Evolutionary conservation across 2,113 vertebrate genomes (phyloP).

Genomic region (Todiramphus chloris): DNA sequence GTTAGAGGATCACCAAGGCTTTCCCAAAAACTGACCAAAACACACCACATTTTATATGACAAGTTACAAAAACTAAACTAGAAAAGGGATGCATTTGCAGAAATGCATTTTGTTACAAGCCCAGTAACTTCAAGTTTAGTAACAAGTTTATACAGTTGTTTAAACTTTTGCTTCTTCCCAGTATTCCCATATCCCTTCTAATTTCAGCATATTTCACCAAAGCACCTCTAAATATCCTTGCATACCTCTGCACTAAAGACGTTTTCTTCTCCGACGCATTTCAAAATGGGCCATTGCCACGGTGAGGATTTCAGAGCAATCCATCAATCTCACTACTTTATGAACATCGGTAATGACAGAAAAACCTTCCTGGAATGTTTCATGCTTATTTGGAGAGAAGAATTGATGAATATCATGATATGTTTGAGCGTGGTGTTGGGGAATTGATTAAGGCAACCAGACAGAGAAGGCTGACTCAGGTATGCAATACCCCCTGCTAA

Average conservation of each 20-base stretch:
- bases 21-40: neutral
- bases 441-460: conserved; percentile 10
- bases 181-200: neutral
- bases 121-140: neutral
- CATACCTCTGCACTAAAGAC: neutral
- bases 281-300: neutral
- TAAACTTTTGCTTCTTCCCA: neutral
- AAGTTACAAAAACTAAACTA: neutral
- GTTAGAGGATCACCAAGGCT: neutral
- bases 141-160: neutral
- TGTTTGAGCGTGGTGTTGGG: neutral
- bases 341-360: conserved; percentile 16
- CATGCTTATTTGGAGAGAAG: conserved; percentile 17
- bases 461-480: conserved; percentile 16
- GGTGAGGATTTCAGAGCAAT: conserved; percentile 23
- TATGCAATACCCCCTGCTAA: rapidly evolving
- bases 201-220: neutral
- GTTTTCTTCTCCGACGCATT: neutral
- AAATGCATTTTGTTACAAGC: neutral
- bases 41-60: neutral
- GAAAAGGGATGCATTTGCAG: neutral
- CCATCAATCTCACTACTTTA: conserved; percentile 57
- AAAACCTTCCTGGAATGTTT: conserved; percentile 44
- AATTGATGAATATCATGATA: conserved; percentile 9
- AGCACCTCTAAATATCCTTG: neutral